Evolutionary conservation across 2,113 vertebrate genomes (phyloP).

Genomic region (Quiscalus mexicanus): DNA sequence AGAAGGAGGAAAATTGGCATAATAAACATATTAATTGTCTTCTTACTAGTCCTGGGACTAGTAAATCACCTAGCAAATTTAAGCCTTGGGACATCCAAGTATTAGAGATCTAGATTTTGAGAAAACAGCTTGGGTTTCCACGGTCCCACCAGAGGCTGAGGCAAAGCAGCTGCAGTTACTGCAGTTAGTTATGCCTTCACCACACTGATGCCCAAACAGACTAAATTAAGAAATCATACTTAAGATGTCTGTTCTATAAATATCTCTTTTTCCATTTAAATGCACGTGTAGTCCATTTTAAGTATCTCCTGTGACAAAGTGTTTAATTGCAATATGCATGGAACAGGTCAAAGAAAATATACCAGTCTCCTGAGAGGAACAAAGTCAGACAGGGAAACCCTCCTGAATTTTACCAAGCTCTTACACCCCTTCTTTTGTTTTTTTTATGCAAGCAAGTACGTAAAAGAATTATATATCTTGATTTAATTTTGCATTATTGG

Average conservation of each 20-base stretch:
- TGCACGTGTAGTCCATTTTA: not conserved
- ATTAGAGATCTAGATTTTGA: not conserved
- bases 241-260: slow-evolving; percentile 5
- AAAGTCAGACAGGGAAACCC: not conserved
- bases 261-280: slow-evolving; percentile 13
- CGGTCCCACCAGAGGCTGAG: not conserved
- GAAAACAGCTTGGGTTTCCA: not conserved
- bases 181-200: not conserved
- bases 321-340: not conserved
- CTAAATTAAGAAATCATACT: slow-evolving; percentile 47
- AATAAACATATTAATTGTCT: not conserved
- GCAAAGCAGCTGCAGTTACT: not conserved
- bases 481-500: not conserved
- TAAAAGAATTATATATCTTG: not conserved
- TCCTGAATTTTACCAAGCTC: not conserved
- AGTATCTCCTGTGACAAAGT: not conserved
- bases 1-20: not conserved
- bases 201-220: slow-evolving; percentile 1
- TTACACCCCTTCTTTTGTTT: not conserved
- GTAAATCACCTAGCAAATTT: not conserved
- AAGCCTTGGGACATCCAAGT: not conserved
- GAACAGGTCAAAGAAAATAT: not conserved
- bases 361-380: not conserved
- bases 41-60: not conserved
- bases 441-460: not conserved